A percentile compares a stretch with the other conserved stretches of the same genome.
These are phyloP conservation scores for Heterochromis multidens DNA, from an alignment of 2,113 vertebrate species.

Conservation along the genomic window DNA sequence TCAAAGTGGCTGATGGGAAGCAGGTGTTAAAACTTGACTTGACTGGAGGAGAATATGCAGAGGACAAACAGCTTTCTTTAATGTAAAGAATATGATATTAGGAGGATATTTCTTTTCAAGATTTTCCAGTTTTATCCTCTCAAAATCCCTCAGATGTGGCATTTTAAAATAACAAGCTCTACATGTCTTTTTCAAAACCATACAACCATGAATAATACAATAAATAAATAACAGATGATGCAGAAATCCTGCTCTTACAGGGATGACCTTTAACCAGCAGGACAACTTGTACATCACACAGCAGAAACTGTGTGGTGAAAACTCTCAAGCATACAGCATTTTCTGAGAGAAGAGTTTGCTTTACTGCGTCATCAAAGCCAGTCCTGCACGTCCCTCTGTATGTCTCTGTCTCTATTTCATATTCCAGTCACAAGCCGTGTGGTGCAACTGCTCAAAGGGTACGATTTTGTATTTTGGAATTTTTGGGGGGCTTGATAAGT, in stretches of 20 bases:
- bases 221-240: constrained; percentile 26
- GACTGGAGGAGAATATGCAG: neutral
- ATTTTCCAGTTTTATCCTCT: neutral
- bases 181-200: neutral
- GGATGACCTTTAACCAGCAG: constrained; percentile 60
- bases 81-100: neutral
- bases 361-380: constrained; percentile 63
- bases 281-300: neutral
- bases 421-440: constrained; percentile 64
- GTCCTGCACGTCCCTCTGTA: constrained; percentile 40
- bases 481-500: constrained; percentile 38
- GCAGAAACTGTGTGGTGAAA: constrained; percentile 10
- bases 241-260: constrained; percentile 36
- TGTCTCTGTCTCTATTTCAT: constrained; percentile 55
- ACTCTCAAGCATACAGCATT: constrained; percentile 22
- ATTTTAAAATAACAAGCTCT: neutral
- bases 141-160: neutral
- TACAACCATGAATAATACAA: constrained; percentile 6
- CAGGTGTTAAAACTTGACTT: constrained; percentile 22
- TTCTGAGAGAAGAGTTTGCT: constrained; percentile 47
- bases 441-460: constrained; percentile 59
- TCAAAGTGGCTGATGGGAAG: neutral
- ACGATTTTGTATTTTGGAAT: constrained; percentile 55
- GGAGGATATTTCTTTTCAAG: neutral
- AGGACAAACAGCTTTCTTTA: neutral